These are phyloP conservation scores for Sebastes trivittatus DNA, from an alignment of 2,797 vertebrate genomes.

Conservation along the genomic window DNA sequence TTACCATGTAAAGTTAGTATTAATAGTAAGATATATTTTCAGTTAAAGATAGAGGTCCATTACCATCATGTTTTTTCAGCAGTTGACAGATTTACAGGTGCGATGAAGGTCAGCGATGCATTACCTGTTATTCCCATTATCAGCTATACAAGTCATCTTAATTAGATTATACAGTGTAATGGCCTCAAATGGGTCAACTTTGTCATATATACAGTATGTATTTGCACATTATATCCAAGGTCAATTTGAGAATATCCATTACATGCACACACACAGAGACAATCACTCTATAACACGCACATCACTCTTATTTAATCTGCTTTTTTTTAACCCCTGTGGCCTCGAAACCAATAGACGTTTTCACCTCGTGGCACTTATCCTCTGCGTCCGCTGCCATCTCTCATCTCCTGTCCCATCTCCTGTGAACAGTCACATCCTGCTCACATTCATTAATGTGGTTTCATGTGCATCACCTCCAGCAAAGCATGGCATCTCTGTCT, in stretches of 20 bases:
- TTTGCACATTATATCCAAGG: not conserved
- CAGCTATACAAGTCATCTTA: not conserved
- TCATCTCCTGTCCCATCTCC: conserved; percentile 25
- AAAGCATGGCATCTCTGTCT: conserved; percentile 25
- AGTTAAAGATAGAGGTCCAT: not conserved
- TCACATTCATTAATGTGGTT: conserved; percentile 55
- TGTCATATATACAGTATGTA: not conserved
- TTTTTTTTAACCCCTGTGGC: not conserved
- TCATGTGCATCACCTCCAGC: conserved; percentile 38
- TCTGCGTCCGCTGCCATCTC: conserved; percentile 22
- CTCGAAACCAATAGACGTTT: conserved; percentile 14
- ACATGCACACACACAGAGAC: not conserved
- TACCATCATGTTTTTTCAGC: not conserved
- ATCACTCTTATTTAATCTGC: not conserved
- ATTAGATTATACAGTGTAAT: not conserved
- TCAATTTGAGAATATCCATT: not conserved
- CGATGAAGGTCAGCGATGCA: not conserved
- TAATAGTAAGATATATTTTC: not conserved
- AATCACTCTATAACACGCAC: not conserved
- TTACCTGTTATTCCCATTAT: not conserved
- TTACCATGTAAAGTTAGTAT: not conserved
- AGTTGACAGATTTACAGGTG: not conserved
- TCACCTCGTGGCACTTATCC: not conserved
- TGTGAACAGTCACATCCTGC: conserved; percentile 50
- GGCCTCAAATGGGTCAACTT: not conserved